Conservation (phyloP, 2,113 vertebrate species). For the Elachura formosa region DNA sequence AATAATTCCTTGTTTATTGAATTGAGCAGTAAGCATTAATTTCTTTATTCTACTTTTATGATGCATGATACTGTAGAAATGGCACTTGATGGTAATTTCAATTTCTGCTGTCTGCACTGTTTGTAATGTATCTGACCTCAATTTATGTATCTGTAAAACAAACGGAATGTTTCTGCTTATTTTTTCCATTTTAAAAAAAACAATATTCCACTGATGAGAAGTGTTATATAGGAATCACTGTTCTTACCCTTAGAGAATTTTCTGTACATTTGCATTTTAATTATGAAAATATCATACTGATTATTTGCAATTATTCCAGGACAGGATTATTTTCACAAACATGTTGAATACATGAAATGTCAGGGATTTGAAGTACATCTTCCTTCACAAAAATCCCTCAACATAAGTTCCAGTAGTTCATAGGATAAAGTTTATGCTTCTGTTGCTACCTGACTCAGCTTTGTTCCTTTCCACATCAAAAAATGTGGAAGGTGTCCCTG, state of each 20-base stretch:
- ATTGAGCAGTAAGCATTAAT: not conserved
- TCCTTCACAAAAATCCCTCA: not conserved
- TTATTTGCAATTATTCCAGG: not conserved
- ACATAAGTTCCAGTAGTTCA: fast-evolving
- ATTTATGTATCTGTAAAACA: not conserved
- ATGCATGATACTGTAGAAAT: not conserved
- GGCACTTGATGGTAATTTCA: not conserved
- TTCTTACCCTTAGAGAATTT: not conserved
- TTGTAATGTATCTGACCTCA: not conserved
- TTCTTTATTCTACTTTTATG: not conserved
- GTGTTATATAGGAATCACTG: not conserved
- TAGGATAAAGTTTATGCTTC: not conserved
- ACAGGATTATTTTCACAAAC: not conserved
- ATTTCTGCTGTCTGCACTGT: not conserved
- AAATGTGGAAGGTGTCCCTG: fast-evolving
- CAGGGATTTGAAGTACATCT: not conserved
- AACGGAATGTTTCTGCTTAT: not conserved
- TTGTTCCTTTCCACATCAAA: not conserved
- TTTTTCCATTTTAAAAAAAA: not conserved
- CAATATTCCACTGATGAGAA: not conserved
- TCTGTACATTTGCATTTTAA: not conserved
- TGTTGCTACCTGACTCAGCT: not conserved
- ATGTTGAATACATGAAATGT: fast-evolving
- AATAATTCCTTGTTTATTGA: not conserved
- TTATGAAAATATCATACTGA: not conserved